These are phyloP conservation scores for Fratercula arctica DNA, from an alignment of 2,797 vertebrate genomes.

Conservation along the genomic window DNA sequence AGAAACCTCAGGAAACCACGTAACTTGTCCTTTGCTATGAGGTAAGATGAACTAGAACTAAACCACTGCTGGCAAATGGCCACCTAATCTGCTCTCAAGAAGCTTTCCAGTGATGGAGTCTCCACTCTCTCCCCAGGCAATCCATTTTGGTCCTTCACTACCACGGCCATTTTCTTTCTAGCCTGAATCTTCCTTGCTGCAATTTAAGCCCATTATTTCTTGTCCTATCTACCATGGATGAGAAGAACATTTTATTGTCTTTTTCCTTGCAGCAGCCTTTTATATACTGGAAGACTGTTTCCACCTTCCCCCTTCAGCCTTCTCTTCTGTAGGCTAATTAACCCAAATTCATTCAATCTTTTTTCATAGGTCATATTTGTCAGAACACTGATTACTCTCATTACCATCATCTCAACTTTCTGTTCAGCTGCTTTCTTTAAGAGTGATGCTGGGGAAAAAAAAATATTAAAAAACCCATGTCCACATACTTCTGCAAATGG, in stretches of 20 bases:
- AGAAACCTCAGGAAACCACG: not conserved
- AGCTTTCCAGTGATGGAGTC: not conserved
- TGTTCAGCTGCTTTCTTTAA: not conserved
- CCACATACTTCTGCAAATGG: not conserved
- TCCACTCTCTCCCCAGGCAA: not conserved
- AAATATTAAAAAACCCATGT: not conserved
- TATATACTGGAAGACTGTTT: not conserved
- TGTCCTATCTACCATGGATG: not conserved
- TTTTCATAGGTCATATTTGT: not conserved
- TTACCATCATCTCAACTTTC: not conserved
- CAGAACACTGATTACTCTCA: not conserved
- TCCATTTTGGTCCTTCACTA: not conserved
- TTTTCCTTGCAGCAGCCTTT: constrained; percentile 28
- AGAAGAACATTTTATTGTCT: not conserved
- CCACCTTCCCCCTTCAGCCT: not conserved
- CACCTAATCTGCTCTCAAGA: not conserved
- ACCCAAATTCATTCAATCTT: not conserved
- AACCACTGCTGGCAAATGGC: not conserved
- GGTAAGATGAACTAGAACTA: not conserved
- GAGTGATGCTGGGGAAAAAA: not conserved
- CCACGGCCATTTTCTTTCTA: not conserved
- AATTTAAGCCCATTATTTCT: constrained; percentile 6
- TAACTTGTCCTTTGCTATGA: not conserved
- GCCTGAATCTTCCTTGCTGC: not conserved
- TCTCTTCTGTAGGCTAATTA: not conserved